phyloP scores from a whole-genome alignment of 2,113 vertebrate species.

The Scytalopus superciliaris region DNA sequence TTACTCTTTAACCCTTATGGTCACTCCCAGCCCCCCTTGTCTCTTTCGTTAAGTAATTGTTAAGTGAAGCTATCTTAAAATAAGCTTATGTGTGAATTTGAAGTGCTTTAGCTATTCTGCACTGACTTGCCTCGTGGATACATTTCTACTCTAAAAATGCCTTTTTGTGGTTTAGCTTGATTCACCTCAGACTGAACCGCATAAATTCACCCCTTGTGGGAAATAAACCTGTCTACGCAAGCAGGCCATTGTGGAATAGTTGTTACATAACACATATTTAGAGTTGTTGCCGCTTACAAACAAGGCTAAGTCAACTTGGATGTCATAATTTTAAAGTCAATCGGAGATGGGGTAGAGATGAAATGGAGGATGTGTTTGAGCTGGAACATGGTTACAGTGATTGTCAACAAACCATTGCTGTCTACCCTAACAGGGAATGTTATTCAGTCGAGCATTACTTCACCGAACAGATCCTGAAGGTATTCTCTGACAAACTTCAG shows the following conservation, averaged over 20 bases:
- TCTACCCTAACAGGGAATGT: background rate
- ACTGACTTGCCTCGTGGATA: background rate
- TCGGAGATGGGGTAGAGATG: background rate
- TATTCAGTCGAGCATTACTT: background rate
- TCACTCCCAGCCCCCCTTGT: accelerated
- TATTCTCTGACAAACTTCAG: background rate
- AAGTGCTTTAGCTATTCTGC: background rate
- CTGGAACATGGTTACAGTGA: background rate
- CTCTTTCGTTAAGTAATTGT: background rate
- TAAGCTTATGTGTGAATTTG: background rate
- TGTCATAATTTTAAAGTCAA: background rate
- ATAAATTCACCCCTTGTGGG: background rate
- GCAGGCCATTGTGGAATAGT: background rate
- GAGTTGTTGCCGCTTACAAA: background rate
- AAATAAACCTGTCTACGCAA: background rate
- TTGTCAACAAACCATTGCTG: background rate
- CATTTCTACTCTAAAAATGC: background rate
- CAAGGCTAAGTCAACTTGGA: background rate
- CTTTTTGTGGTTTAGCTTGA: background rate
- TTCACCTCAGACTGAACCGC: background rate
- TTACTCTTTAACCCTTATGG: background rate
- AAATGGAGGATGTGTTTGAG: background rate
- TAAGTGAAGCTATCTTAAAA: background rate
- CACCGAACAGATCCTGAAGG: background rate
- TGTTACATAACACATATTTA: background rate